A percentile compares a stretch with the other conserved stretches of the same genome.
These are phyloP conservation scores for Scomber colias DNA, from an alignment of 2,113 vertebrate species.

Conservation along the genomic window DNA sequence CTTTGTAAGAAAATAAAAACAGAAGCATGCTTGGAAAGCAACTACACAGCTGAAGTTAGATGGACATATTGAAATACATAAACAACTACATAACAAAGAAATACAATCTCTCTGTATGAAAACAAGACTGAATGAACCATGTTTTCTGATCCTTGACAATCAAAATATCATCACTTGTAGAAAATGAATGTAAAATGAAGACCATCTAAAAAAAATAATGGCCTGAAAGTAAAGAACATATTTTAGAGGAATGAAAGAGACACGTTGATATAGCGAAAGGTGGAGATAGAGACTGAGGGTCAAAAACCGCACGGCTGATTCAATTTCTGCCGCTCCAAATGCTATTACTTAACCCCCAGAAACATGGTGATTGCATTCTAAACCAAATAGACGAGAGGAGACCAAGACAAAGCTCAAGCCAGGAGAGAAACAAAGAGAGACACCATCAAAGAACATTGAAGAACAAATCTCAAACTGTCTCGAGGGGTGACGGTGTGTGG, in stretches of 20 bases:
- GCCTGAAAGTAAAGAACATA: conserved; percentile 32
- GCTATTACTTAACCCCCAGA: conserved; percentile 69
- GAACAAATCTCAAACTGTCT: conserved; percentile 50
- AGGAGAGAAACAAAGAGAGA: conserved; percentile 38
- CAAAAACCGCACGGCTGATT: conserved; percentile 66
- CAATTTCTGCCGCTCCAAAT: conserved; percentile 69
- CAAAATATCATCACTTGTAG: neutral
- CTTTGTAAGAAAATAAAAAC: too few species aligned
- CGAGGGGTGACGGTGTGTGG: neutral
- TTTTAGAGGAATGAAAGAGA: conserved; percentile 53
- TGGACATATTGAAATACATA: neutral
- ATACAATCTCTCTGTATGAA: neutral
- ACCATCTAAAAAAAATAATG: conserved; percentile 11
- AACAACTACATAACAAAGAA: neutral
- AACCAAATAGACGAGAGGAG: conserved; percentile 60
- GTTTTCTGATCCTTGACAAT: neutral
- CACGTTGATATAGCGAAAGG: conserved; percentile 42
- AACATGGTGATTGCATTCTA: conserved; percentile 64
- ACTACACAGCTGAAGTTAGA: neutral
- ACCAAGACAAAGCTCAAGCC: conserved; percentile 21
- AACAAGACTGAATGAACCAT: neutral
- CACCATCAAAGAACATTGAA: conserved; percentile 51
- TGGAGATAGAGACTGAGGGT: conserved; percentile 48
- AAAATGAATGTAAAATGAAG: conserved; percentile 55
- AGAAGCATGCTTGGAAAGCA: neutral